Base-by-base conservation (phyloP, 2,888 invertebrate genomes). In the Harpalus rubripes region DNA sequence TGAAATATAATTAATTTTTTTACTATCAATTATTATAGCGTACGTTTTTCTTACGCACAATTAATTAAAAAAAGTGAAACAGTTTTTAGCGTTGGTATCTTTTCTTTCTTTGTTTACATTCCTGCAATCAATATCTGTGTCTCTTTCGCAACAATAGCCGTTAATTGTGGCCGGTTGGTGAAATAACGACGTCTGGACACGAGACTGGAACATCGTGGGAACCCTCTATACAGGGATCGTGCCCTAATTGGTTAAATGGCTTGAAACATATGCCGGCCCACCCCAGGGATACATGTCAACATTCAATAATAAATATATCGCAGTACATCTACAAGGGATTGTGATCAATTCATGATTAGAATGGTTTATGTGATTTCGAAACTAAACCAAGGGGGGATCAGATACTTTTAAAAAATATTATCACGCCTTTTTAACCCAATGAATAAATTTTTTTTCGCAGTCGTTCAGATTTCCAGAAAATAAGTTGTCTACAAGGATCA, bases 241-340 rank as follows among this genome's bases (percentile, higher is more conserved):
- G 90, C 91, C 91, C 90, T 90, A 91, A 91, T 90, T 90, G 90
- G 91, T 90, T 91, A 91, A 91, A 91, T 91, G 91, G 90, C 89
- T 89, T 88, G 90, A 90, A 91, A 90, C 91, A 90, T 91, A 91
- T 91, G 91, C 89, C 82, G 63, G 32, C 84, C 85, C 76, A 85
- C 86, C 87, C 87, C 80, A 86, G 87, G 85, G 87, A 82, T 86
- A 85, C 83, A 86, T 86, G 81, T 83, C 84, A 84, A 85, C 78
- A 83, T 84, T 81, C 68, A 84, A 65, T 63, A 59, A 83, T 83
- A 76, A 74, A 83, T 83, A 76, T n/a, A 83, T 81, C 72, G 58
- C n/a, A 15, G 15, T 52, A 12, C 44, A 52, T 52, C 44, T 52
- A 52, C 44, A 52, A 52, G 63, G 63, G 63, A 63, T 10, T 12